A percentile compares a stretch with the other conserved stretches of the same genome.
phyloP scores from a whole-genome alignment of 1,140 invertebrate species.

The Lordiphosa collinella region DNA sequence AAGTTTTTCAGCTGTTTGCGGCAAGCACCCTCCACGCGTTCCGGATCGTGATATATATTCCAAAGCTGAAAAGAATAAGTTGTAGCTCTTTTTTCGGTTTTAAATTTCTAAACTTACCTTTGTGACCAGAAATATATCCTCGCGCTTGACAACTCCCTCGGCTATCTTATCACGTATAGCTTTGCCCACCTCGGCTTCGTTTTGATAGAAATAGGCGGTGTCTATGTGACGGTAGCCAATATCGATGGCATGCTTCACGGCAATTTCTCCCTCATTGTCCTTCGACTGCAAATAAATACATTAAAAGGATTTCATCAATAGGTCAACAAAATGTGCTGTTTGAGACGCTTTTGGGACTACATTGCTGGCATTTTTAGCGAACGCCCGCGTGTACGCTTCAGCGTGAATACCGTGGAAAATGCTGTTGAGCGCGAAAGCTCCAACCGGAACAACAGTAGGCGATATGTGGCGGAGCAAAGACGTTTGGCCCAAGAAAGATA shows the following conservation, averaged over 20 bases:
- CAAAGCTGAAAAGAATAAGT: constrained; percentile 69
- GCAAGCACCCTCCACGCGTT: constrained; percentile 80
- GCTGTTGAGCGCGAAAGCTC: constrained; percentile 1
- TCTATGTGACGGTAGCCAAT: constrained; percentile 91
- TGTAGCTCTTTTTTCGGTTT: background rate
- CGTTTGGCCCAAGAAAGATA: constrained; percentile 3
- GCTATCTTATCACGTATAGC: constrained; percentile 84
- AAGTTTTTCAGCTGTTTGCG: constrained; percentile 82
- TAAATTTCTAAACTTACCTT: constrained; percentile 81
- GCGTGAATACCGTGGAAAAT: background rate
- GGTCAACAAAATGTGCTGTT: constrained; percentile 13
- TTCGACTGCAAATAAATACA: constrained; percentile 81
- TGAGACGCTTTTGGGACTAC: constrained; percentile 1
- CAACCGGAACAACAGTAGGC: constrained; percentile 9
- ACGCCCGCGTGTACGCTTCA: constrained; percentile 2
- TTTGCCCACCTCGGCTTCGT: constrained; percentile 88
- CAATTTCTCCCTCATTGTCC: constrained; percentile 84
- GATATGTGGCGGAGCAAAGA: constrained; percentile 7
- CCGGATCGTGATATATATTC: constrained; percentile 80
- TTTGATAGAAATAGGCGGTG: constrained; percentile 89
- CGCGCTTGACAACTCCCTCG: constrained; percentile 85
- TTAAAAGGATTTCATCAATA: background rate
- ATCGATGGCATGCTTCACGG: constrained; percentile 86
- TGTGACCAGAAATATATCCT: constrained; percentile 92
- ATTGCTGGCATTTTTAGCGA: background rate